phyloP scores from a whole-genome alignment of 2,113 vertebrate genomes.

The Lepus europaeus region DNA sequence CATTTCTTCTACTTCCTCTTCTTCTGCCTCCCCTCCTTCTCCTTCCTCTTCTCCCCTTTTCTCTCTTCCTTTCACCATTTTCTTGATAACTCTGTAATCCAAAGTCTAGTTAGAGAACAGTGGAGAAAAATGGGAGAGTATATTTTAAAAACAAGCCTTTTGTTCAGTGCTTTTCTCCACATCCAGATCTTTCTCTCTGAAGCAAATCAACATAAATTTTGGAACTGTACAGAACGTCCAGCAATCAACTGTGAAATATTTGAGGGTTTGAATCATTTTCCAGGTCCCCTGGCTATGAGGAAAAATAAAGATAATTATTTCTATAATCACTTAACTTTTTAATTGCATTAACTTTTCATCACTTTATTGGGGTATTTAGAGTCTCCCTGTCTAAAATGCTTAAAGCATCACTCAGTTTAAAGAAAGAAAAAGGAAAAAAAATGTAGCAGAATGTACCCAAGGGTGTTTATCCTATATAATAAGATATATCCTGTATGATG shows the following conservation, averaged over 20 bases:
- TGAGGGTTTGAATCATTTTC: neutral
- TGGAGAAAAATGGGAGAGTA: neutral
- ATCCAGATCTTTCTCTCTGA: neutral
- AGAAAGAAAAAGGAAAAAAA: neutral
- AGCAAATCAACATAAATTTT: neutral
- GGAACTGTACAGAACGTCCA: neutral
- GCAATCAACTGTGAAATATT: neutral
- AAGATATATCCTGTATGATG: neutral
- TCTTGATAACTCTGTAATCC: neutral
- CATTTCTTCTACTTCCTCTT: neutral
- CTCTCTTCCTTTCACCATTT: neutral
- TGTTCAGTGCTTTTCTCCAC: neutral
- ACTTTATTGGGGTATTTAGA: neutral
- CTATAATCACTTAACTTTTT: neutral
- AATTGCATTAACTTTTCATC: conserved; percentile 3
- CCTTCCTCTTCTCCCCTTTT: neutral
- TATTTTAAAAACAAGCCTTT: neutral
- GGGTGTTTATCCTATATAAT: neutral
- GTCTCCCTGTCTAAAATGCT: conserved; percentile 12
- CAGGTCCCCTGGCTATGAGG: neutral
- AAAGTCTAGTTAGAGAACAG: neutral
- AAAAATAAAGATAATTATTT: neutral
- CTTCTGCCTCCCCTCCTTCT: accelerated
- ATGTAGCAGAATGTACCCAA: neutral
- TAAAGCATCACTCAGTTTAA: neutral